These are phyloP conservation scores for Drosophila lacertosa DNA, from an alignment of 1,140 invertebrate genomes.

Conservation along the genomic window DNA sequence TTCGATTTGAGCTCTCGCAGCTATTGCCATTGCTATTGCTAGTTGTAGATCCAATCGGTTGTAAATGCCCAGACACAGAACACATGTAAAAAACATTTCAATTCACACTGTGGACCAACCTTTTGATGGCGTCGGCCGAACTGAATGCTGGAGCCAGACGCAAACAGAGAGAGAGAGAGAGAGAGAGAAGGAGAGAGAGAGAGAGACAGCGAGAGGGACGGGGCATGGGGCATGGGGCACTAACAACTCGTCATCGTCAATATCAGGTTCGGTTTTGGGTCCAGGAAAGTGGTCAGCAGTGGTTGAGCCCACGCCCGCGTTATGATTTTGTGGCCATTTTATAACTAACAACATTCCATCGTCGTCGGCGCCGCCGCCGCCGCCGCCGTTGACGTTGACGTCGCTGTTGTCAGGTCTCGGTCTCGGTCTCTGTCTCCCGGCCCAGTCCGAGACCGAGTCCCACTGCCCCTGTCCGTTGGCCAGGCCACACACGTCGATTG, in stretches of 20 bases:
- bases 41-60: slow-evolving; percentile 59
- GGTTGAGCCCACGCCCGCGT: slow-evolving; percentile 70
- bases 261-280: slow-evolving; percentile 70
- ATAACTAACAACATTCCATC: slow-evolving; percentile 80
- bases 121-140: slow-evolving; percentile 21
- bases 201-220: neutral
- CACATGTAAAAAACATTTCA: slow-evolving; percentile 76
- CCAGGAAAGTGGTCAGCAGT: slow-evolving; percentile 40
- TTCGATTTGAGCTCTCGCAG: slow-evolving; percentile 47
- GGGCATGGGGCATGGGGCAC: neutral
- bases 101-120: slow-evolving; percentile 70
- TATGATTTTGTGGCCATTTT: slow-evolving; percentile 82
- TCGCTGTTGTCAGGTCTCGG: slow-evolving; percentile 23
- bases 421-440: neutral
- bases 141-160: neutral
- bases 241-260: slow-evolving; percentile 58
- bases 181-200: neutral
- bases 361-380: slow-evolving; percentile 44
- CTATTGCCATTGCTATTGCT: neutral
- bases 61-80: slow-evolving; percentile 42
- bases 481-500: slow-evolving; percentile 66
- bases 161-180: no score
- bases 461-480: slow-evolving; percentile 6
- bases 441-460: slow-evolving; percentile 7
- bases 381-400: slow-evolving; percentile 13